A percentile compares a stretch with the other conserved stretches of the same genome.
Evolutionary conservation across 2,113 vertebrate species (phyloP).

Genomic region (Leucopsar rothschildi): DNA sequence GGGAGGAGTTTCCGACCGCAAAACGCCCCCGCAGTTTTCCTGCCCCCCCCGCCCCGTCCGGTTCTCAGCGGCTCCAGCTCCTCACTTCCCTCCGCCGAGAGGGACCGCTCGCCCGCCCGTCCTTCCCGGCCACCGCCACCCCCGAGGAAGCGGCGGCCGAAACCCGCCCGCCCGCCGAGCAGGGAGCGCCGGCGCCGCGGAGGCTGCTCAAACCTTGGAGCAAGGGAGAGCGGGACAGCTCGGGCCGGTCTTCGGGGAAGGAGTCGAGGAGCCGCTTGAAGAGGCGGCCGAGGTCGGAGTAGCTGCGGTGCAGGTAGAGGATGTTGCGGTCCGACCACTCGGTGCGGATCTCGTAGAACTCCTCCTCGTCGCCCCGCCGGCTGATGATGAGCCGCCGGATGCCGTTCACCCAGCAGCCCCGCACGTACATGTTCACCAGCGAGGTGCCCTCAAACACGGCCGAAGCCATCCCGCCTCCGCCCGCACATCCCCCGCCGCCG

Average conservation of each 20-base stretch:
- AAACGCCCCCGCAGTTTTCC: not conserved
- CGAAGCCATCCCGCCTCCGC: constrained; percentile 85
- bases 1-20: not conserved
- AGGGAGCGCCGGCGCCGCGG: not conserved
- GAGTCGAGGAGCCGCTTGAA: constrained; percentile 85
- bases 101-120: not conserved
- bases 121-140: not conserved
- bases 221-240: constrained; percentile 82
- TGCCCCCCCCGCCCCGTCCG: not conserved
- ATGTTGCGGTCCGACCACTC: constrained; percentile 98
- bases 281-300: constrained; percentile 86
- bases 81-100: not conserved
- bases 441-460: constrained; percentile 96
- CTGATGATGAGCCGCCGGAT: constrained; percentile 89
- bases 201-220: constrained; percentile 82
- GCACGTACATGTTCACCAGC: constrained; percentile 96
- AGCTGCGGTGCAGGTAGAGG: constrained; percentile 91
- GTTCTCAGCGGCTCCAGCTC: not conserved
- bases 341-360: constrained; percentile 93
- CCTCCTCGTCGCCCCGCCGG: constrained; percentile 89
- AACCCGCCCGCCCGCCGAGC: not conserved
- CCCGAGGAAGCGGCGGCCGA: not conserved
- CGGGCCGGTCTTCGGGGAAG: constrained; percentile 87
- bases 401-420: constrained; percentile 97
- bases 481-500: constrained; percentile 60